phyloP scores from a whole-genome alignment of 2,797 vertebrate genomes.

The Fundulus diaphanus region DNA sequence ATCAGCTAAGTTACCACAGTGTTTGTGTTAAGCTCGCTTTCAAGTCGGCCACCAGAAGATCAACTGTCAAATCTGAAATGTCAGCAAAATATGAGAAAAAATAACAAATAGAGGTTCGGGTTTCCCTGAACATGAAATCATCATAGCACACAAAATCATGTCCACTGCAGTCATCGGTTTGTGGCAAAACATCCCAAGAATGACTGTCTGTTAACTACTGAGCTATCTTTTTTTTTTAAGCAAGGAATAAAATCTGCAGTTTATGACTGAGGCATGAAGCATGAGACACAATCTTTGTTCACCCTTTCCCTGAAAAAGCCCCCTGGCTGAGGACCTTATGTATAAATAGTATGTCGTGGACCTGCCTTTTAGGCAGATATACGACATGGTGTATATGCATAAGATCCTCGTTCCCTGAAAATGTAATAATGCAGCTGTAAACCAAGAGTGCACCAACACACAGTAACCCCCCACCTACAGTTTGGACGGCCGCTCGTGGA shows the following conservation, averaged over 20 bases:
- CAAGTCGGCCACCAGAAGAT: neutral
- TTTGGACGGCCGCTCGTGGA: neutral
- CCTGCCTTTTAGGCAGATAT: neutral
- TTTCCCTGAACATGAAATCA: neutral
- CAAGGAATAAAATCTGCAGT: neutral
- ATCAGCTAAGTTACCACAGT: neutral
- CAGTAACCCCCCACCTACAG: neutral
- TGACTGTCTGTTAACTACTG: neutral
- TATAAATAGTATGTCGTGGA: too few species aligned
- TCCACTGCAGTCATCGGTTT: neutral
- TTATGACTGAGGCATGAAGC: neutral
- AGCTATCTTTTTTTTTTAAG: neutral
- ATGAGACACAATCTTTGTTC: too few species aligned
- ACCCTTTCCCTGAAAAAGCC: neutral
- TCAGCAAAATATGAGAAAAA: neutral
- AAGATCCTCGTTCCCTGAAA: neutral
- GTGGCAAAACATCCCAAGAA: too few species aligned
- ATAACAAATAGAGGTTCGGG: neutral
- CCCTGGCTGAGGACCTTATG: too few species aligned
- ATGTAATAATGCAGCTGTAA: slow-evolving; percentile 30
- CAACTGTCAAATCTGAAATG: neutral
- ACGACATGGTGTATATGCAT: neutral
- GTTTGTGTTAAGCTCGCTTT: neutral
- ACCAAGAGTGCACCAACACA: neutral
- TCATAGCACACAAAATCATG: neutral